phyloP scores from a whole-genome alignment of 2,888 invertebrate species.

The Epirrita christyi region DNA sequence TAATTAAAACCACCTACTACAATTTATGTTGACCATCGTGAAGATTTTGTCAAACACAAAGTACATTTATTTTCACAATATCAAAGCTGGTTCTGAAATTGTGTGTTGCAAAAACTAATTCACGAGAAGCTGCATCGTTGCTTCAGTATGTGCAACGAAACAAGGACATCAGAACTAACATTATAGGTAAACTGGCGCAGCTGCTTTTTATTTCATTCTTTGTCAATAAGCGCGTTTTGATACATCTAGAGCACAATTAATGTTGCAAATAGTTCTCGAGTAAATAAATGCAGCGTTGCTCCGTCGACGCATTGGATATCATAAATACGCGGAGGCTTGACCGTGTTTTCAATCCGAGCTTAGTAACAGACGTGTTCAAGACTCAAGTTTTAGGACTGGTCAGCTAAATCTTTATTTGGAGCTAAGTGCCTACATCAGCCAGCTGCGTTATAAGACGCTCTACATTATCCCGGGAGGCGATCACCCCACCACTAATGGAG shows the following conservation, averaged over 20 bases:
- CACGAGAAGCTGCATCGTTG: not conserved
- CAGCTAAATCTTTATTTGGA: constrained; percentile 48
- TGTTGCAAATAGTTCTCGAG: constrained; percentile 28
- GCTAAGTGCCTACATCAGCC: constrained; percentile 53
- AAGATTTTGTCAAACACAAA: not conserved
- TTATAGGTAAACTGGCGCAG: constrained; percentile 25
- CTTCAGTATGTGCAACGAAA: constrained; percentile 19
- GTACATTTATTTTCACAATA: not conserved
- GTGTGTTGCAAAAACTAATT: constrained; percentile 3
- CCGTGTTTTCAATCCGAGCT: constrained; percentile 49
- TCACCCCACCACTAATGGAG: constrained; percentile 40
- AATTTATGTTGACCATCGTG: no score
- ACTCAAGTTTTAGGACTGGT: constrained; percentile 50
- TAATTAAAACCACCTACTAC: constrained; percentile 5
- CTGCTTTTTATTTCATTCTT: constrained; percentile 30
- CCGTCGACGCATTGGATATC: constrained; percentile 34
- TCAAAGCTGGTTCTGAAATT: constrained; percentile 5
- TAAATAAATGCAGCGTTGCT: constrained; percentile 31
- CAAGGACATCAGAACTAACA: constrained; percentile 18
- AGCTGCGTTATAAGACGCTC: constrained; percentile 50
- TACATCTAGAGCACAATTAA: constrained; percentile 26
- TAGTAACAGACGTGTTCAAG: constrained; percentile 52
- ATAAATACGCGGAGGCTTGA: constrained; percentile 45
- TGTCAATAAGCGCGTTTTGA: constrained; percentile 26
- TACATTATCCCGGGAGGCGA: constrained; percentile 39